Evolutionary conservation across 2,888 invertebrate species (phyloP), one percentile per base, ranked within the genome.

Genomic region (Stenodera caucasica): DNA sequence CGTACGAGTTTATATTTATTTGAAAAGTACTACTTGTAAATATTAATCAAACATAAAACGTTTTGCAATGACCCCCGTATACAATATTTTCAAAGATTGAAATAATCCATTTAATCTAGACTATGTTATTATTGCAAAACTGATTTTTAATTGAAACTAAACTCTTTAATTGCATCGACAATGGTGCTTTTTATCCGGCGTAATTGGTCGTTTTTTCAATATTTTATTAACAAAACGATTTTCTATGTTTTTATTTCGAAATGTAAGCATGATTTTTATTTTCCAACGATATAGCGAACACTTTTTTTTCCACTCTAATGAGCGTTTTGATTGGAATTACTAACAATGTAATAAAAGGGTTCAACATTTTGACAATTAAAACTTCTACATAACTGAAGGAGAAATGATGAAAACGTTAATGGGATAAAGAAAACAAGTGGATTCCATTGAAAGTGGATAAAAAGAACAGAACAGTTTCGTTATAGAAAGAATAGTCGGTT

Each of bases 11-110:
- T 23, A 5, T 45, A 45, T 21, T 11, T 45, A 18, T 40, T 15
- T 40, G 7, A 70, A 67, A 68, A 67, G 62, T 68, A 54, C 64
- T 58, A 57, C 60, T 53, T 67, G n/a, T n/a, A n/a, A n/a, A n/a
- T 58, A 62, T 54, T 67, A 67, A 66, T 68, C 67, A 66, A 66
- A 68, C 65, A 62, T 64, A 67, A 70, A 65, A 53, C 64, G 40
- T 52, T 40, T n/a, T 29, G 32, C 33, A 29, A 58, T 52, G 55
- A 30, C 55, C 57, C 59, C 56, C 45, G 23, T 55, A 56, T 57
- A 35, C 51, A 54, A 63, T 57, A 59, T 57, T 57, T 57, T 52
- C 23, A 50, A 54, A 32, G 53, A 53, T 53, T 53, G 7, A 53
- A 53, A 53, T 53, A 32, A 45, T 12, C 53, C 53, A 32, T 53